Evolutionary conservation across 2,113 vertebrate genomes (phyloP).

Genomic region (Myotis yumanensis): DNA sequence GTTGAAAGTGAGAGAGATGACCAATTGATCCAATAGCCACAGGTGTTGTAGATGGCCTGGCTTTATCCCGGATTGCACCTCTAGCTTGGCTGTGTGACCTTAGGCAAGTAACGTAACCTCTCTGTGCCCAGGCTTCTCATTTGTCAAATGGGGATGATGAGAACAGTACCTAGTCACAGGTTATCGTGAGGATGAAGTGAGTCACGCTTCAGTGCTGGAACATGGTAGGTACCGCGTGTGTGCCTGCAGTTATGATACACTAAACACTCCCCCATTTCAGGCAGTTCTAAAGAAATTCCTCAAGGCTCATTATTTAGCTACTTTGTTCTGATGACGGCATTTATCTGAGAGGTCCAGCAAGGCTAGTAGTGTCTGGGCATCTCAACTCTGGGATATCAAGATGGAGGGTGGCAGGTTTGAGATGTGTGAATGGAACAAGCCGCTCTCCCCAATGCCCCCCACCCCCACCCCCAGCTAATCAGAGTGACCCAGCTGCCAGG

Average conservation of each 20-base stretch:
- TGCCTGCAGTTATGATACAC: neutral
- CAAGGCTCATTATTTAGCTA: neutral
- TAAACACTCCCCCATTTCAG: neutral
- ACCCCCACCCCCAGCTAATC: neutral
- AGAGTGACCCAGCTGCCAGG: neutral
- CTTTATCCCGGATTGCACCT: neutral
- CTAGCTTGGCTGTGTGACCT: neutral
- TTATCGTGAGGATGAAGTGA: neutral
- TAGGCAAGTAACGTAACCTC: neutral
- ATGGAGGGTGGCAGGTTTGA: neutral
- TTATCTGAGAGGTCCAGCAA: neutral
- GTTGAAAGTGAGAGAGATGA: neutral
- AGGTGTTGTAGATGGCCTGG: neutral
- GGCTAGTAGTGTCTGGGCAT: neutral
- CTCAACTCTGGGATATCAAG: neutral
- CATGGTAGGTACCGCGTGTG: rapidly evolving
- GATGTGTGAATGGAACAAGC: neutral
- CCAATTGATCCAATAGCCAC: neutral
- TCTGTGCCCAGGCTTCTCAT: neutral
- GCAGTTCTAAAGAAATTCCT: neutral
- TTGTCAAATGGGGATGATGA: neutral
- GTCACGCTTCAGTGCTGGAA: neutral
- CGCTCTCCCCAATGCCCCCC: neutral
- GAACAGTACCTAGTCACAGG: neutral
- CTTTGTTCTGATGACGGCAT: neutral